Evolutionary conservation across 2,888 invertebrate species (phyloP), one percentile per base, ranked within the genome.

Genomic region (Exephanes ischioxanthus): DNA sequence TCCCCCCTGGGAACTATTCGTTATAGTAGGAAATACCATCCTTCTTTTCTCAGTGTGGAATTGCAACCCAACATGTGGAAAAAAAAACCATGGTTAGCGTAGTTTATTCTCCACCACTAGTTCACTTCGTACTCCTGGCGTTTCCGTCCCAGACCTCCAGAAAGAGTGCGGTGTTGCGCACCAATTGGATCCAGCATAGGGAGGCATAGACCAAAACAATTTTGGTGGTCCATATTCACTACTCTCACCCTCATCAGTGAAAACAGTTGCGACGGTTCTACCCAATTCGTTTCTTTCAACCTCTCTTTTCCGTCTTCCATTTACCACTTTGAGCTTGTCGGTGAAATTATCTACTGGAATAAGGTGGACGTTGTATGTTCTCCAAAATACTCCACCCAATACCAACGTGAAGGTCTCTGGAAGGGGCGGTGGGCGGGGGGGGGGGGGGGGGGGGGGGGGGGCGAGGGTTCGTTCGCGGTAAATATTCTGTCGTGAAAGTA

Each of bases 401-500:
- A 30, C 16, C 6, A 63, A 63, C 6, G 33, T 33, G 30, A 63
- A 63, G 16, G 16, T 30, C 11, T 61, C 16, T 22, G 61, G 3
- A 55, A 22, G 19, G 9, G 55, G 22, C 7, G 22, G n/a, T n/a
- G 51, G 3, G 19, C 2, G 51, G 16, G 16, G 11, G 16, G 30
- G 5, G 0, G 16, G 16, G 11, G 16, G 30, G 5, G 0, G 5
- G 30, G 5, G 30, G 30, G 30, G 30, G 30, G 30, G 30, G 30
- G 5, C 0, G 61, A 5, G 7, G 0, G n/a, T 33, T 16, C 6
- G 14, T 63, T 16, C 6, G n/a, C 30, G 26, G n/a, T 16, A 14
- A 16, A 63, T 63, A 33, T 63, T 33, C 63, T 63, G 33, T 63
- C 63, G 6, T 33, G 16, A 30, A 63, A 30, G 63, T 30, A 63